Conservation (phyloP, 1,140 invertebrate species). For the Eriosoma lanigerum region DNA sequence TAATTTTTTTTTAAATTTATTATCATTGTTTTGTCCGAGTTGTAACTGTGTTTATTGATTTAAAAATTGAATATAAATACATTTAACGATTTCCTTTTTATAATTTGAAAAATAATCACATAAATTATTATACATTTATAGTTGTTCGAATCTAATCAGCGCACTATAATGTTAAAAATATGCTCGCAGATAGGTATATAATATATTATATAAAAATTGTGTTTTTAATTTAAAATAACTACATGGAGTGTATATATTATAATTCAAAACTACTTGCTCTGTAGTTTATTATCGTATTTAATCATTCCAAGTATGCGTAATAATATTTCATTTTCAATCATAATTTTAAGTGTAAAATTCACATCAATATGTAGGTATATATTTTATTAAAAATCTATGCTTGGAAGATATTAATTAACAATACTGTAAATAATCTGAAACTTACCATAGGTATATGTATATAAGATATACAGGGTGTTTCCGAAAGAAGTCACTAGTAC, state of each 20-base stretch:
- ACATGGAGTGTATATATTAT: background rate
- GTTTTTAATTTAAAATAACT: conserved; percentile 28
- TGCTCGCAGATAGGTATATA: background rate
- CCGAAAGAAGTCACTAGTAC: too few relatives aligned
- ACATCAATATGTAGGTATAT: too few relatives aligned
- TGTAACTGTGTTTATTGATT: background rate
- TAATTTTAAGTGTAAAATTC: too few relatives aligned
- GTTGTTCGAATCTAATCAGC: background rate
- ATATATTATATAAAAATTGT: background rate
- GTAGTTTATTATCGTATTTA: background rate
- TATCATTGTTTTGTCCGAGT: background rate
- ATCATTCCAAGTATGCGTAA: too few relatives aligned
- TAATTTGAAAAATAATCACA: conserved; percentile 31
- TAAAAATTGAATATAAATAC: background rate
- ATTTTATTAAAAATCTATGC: too few relatives aligned
- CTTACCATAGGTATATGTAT: too few relatives aligned
- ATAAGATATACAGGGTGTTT: too few relatives aligned
- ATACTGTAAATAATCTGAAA: too few relatives aligned
- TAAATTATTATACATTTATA: background rate
- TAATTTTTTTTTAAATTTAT: background rate
- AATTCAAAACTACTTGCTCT: background rate
- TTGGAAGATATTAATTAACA: too few relatives aligned
- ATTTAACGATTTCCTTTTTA: background rate
- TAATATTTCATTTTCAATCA: too few relatives aligned
- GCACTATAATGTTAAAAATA: background rate